Percentiles rank a stretch among this genome's conserved stretches.
These are phyloP conservation scores for Xenus cinereus DNA, from an alignment of 2,113 vertebrate genomes.

Conservation along the genomic window DNA sequence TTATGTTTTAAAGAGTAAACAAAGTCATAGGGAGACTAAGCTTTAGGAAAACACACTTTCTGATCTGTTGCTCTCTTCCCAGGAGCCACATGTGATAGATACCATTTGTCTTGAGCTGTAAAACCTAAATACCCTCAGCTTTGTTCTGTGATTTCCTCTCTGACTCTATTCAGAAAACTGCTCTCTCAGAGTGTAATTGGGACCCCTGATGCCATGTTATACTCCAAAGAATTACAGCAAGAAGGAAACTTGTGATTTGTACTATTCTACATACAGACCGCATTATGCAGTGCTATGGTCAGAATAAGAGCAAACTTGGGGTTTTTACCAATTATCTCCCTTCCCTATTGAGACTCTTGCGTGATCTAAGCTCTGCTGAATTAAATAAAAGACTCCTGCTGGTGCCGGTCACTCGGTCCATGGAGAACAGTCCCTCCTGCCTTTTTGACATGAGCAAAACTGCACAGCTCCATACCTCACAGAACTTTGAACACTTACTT, in stretches of 20 bases:
- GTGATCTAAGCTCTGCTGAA: background rate
- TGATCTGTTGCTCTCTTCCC: background rate
- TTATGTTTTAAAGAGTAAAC: slow-evolving; percentile 14
- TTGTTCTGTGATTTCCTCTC: background rate
- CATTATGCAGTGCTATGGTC: background rate
- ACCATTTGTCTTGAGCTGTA: background rate
- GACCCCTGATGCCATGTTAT: background rate
- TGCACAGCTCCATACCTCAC: background rate
- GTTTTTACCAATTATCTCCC: background rate
- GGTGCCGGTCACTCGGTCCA: background rate
- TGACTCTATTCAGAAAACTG: background rate
- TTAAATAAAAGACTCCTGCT: background rate
- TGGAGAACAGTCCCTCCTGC: background rate
- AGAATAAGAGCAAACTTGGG: background rate
- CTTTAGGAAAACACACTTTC: background rate
- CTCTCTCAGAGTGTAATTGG: background rate
- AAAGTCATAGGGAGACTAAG: background rate
- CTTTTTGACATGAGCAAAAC: background rate
- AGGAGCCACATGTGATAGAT: background rate
- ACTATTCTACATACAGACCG: background rate
- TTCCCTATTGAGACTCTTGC: background rate
- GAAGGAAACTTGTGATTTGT: background rate
- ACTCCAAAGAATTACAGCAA: background rate
- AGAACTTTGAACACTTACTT: background rate
- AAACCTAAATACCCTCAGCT: background rate